phyloP scores from a whole-genome alignment of 1,140 invertebrate genomes.

The Acromyrmex charruanus region DNA sequence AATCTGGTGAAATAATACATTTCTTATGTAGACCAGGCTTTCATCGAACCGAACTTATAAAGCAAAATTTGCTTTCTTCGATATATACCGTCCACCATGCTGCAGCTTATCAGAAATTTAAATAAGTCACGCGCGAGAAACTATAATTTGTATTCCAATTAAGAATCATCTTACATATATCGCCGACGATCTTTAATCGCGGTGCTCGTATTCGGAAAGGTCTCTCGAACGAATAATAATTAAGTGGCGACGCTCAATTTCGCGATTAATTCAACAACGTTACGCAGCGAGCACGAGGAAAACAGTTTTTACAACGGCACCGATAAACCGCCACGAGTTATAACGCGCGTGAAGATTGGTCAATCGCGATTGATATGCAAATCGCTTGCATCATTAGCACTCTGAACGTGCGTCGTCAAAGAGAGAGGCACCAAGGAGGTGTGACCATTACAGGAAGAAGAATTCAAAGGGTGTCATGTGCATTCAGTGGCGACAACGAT shows the following conservation, averaged over 20 bases:
- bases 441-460: constrained; percentile 71
- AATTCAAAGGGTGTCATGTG: constrained; percentile 73
- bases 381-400: constrained; percentile 75
- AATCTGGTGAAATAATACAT: constrained; percentile 12
- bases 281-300: constrained; percentile 7
- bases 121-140: constrained; percentile 48
- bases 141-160: constrained; percentile 62
- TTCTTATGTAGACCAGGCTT: not conserved
- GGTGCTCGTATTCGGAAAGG: constrained; percentile 11
- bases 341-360: constrained; percentile 57
- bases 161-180: constrained; percentile 36
- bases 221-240: constrained; percentile 43
- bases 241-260: constrained; percentile 41
- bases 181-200: constrained; percentile 44
- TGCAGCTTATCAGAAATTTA: constrained; percentile 50
- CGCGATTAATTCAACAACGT: constrained; percentile 19
- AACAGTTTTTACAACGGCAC: constrained; percentile 47
- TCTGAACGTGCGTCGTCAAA: constrained; percentile 59
- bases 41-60: constrained; percentile 13
- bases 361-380: constrained; percentile 78
- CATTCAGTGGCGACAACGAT: constrained; percentile 60
- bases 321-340: constrained; percentile 37
- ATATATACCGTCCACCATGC: constrained; percentile 17
- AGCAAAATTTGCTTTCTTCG: constrained; percentile 38
- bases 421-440: constrained; percentile 71